Evolutionary conservation across 2,797 vertebrate genomes (phyloP), one percentile per base, ranked within the genome.

Genomic region (Enteromius trimaculatus): DNA sequence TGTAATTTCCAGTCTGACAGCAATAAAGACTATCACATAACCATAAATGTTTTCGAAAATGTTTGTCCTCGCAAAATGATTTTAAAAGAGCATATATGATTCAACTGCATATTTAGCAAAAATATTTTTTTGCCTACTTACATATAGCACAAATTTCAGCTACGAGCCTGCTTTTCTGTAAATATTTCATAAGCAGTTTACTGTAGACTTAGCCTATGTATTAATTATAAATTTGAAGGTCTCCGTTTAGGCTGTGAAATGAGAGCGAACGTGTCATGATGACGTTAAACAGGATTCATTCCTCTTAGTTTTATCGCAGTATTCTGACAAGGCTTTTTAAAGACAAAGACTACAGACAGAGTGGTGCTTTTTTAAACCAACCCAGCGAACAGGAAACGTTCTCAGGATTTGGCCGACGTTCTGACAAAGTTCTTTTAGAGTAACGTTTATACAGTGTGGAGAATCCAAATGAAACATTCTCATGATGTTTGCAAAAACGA

Each of bases 221-320:
- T 74, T 74, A 16, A 74, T 53, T 31, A 53, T 74, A 10, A 74
- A 53, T 29, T 14, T 53, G 10, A n/a, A 53, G 3, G 37, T 74
- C 49, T 53, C 49, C n/a, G 49, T 53, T 53, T 74, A 74, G 71
- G 49, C 71, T 74, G 49, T 74, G 29, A 14, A 72, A 49, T 71
- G 69, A 42, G 66, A 23, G 14, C 39, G 31, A 21, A 37, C 34
- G 17, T 37, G 9, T 66, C 16, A 31, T 0, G 16, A 72, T 21
- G 44, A 17, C 21, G 29, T 3, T 53, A 53, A 74, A 34, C 47
- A 34, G 0, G 11, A 31, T 51, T 31, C 31, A 74, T 53, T 47
- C 2, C 69, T 71, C 16, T 26, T 47, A 70, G 68, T 49, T 71
- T 62, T 31, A 31, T 7, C 60, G 7, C 60, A 31, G 26, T 17